phyloP scores from a whole-genome alignment of 2,113 vertebrate species.

The Macrotus californicus region DNA sequence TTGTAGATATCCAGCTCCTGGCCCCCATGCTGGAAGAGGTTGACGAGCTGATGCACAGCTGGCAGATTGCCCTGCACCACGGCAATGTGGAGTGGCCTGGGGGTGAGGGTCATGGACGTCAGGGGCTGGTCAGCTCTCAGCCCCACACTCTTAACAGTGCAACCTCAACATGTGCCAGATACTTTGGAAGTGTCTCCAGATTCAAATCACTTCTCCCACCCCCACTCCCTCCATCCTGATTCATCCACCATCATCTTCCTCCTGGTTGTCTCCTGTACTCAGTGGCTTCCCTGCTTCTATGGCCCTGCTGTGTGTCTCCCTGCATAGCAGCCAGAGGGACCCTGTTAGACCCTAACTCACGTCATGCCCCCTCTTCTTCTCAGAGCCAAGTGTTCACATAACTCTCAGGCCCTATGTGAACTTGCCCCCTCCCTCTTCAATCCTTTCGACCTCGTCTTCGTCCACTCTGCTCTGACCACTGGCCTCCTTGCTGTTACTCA shows the following conservation, averaged over 20 bases:
- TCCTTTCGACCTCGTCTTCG: not conserved
- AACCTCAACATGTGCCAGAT: fast-evolving
- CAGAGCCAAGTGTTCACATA: not conserved
- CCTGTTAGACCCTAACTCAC: not conserved
- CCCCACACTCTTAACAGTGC: too few relatives aligned
- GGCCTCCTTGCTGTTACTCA: not conserved
- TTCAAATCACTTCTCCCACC: not conserved
- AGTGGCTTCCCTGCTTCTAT: not conserved
- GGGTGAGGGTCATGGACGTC: not conserved
- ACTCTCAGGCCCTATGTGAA: not conserved
- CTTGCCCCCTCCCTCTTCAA: not conserved
- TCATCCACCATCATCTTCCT: not conserved
- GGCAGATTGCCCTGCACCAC: slow-evolving; percentile 83
- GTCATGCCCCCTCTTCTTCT: not conserved
- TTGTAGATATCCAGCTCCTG: slow-evolving; percentile 86
- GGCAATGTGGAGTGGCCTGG: slow-evolving; percentile 90
- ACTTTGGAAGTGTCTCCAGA: not conserved
- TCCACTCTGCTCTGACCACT: not conserved
- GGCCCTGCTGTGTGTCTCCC: not conserved
- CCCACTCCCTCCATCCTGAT: not conserved
- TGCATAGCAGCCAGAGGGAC: not conserved
- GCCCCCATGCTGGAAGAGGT: slow-evolving; percentile 75
- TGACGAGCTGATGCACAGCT: slow-evolving; percentile 75
- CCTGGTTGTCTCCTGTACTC: not conserved
- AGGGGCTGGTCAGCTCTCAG: not conserved